Evolutionary conservation across 2,113 vertebrate species (phyloP).

Genomic region (Pterophyllum scalare): DNA sequence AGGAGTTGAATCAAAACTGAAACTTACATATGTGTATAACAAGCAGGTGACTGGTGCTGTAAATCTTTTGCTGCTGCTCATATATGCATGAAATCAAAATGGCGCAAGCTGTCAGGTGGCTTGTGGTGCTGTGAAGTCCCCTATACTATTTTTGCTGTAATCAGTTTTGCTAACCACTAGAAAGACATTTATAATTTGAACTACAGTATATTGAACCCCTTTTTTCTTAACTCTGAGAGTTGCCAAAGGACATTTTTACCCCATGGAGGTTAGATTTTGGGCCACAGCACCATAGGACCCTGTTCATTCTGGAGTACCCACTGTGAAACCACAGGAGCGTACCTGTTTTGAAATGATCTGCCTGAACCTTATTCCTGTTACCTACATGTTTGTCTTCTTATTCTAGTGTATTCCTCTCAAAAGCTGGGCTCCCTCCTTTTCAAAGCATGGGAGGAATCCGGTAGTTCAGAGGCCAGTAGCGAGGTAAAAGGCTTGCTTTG

Average conservation of each 20-base stretch:
- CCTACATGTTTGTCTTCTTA: background rate
- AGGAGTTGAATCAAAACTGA: background rate
- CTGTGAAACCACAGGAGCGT: background rate
- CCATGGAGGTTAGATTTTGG: too few species aligned
- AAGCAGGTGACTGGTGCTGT: too few species aligned
- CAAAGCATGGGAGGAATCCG: constrained; percentile 45
- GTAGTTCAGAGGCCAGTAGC: background rate
- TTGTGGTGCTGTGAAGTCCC: background rate
- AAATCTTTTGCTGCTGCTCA: too few species aligned
- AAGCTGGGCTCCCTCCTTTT: background rate
- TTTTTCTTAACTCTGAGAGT: too few species aligned
- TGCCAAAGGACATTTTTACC: too few species aligned
- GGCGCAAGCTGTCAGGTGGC: background rate
- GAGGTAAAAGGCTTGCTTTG: constrained; percentile 48
- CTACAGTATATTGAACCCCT: too few species aligned
- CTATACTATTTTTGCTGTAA: background rate
- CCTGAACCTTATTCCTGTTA: background rate
- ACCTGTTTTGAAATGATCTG: background rate
- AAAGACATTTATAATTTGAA: background rate
- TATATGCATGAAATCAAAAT: too few species aligned
- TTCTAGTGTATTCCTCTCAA: background rate
- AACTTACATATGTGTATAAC: background rate
- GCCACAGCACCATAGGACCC: too few species aligned
- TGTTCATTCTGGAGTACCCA: background rate
- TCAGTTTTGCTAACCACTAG: background rate